Evolutionary conservation across 2,113 vertebrate species (phyloP).

Genomic region (Centrocercus urophasianus): DNA sequence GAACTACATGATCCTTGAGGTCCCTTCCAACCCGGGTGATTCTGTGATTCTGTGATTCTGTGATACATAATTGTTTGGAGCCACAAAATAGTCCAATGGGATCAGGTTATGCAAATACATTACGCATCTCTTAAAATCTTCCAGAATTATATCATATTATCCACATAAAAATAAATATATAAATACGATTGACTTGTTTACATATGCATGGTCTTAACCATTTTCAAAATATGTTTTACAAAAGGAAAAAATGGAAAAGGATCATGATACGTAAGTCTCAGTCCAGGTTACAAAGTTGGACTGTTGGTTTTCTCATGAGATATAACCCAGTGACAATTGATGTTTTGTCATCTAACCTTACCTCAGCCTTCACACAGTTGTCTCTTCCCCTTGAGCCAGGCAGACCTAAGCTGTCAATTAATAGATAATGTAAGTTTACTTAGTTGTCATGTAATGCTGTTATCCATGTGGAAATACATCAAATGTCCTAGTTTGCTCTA

Average conservation of each 20-base stretch:
- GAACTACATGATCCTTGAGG: no score
- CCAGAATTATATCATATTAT: not conserved
- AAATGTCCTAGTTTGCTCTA: slow-evolving; percentile 74
- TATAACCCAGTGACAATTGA: slow-evolving; percentile 81
- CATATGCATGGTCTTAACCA: not conserved
- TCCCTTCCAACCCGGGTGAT: no score
- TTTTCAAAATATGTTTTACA: not conserved
- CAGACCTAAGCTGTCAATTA: slow-evolving; percentile 85
- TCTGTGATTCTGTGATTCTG: no score
- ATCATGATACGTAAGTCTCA: not conserved
- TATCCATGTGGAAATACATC: slow-evolving; percentile 72
- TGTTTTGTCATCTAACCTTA: slow-evolving; percentile 83
- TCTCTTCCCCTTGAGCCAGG: slow-evolving; percentile 74
- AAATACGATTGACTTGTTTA: not conserved
- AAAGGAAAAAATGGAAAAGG: not conserved
- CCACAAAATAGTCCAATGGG: not conserved
- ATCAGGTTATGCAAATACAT: not conserved
- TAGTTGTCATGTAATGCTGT: slow-evolving; percentile 73
- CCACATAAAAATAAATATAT: not conserved
- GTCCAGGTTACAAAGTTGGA: slow-evolving; percentile 71
- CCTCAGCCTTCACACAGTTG: slow-evolving; percentile 64
- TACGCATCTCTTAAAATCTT: slow-evolving; percentile 2
- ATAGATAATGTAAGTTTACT: slow-evolving; percentile 79
- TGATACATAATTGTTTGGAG: not conserved
- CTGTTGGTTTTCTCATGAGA: slow-evolving; percentile 70